A percentile compares a stretch with the other conserved stretches of the same genome.
Conservation (phyloP, 2,888 invertebrate species). For the Rhodophaea formosa region DNA sequence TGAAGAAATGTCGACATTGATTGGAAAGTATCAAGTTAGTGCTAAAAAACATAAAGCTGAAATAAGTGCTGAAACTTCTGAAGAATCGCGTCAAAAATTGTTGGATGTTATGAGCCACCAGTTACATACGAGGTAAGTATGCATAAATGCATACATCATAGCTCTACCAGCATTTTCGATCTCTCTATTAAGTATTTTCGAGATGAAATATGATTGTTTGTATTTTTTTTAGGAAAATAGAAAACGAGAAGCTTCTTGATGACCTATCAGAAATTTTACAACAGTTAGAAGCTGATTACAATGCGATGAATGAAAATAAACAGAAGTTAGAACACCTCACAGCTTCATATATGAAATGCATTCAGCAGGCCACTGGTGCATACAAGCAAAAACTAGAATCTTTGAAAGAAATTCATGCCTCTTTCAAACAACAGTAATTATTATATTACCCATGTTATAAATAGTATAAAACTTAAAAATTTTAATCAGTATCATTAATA, state of each 20-base stretch:
- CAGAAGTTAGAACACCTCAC: constrained; percentile 63
- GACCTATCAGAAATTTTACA: constrained; percentile 50
- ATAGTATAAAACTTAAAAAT: too few relatives aligned
- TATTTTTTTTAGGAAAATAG: constrained; percentile 55
- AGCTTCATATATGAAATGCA: constrained; percentile 55
- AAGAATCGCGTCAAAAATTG: constrained; percentile 58
- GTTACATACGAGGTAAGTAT: constrained; percentile 52
- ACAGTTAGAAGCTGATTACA: constrained; percentile 57
- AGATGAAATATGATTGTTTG: too few relatives aligned
- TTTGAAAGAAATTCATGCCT: constrained; percentile 52
- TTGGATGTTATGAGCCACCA: constrained; percentile 56
- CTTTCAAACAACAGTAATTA: constrained; percentile 59
- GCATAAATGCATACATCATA: too few relatives aligned
- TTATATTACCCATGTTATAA: not conserved
- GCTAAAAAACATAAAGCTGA: constrained; percentile 54
- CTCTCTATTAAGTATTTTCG: too few relatives aligned
- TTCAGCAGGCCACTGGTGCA: constrained; percentile 58
- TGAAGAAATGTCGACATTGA: constrained; percentile 40
- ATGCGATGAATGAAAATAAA: constrained; percentile 62
- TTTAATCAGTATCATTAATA: not conserved
- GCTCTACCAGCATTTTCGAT: too few relatives aligned
- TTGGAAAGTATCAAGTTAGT: constrained; percentile 45
- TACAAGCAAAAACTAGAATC: constrained; percentile 58
- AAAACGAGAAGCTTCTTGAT: constrained; percentile 48
- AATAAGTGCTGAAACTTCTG: constrained; percentile 38